A percentile compares a stretch with the other conserved stretches of the same genome.
These are phyloP conservation scores for Pelecanus crispus DNA, from an alignment of 2,113 vertebrate species.

Conservation along the genomic window DNA sequence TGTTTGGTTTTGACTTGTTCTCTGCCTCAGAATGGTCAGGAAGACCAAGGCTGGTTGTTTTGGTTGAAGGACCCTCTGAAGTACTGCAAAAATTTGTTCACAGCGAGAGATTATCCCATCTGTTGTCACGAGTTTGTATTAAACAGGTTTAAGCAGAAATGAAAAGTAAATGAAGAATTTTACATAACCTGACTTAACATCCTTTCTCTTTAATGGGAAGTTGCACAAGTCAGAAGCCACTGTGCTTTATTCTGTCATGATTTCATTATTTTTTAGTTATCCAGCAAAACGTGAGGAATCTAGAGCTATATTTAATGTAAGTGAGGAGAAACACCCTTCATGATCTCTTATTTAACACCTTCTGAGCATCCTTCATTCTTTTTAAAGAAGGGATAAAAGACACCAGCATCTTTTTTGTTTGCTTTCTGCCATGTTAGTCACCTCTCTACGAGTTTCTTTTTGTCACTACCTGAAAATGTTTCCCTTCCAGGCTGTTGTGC, in stretches of 20 bases:
- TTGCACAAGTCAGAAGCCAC: neutral
- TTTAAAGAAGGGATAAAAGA: neutral
- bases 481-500: neutral
- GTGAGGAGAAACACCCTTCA: neutral
- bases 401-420: neutral
- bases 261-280: neutral
- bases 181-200: neutral
- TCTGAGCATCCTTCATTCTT: neutral
- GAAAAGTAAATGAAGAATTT: neutral
- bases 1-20: neutral
- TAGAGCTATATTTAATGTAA: neutral
- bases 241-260: neutral
- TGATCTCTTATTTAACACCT: neutral
- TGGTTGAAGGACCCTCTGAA: neutral
- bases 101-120: neutral
- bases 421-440: neutral
- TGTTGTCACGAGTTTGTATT: neutral
- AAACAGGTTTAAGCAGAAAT: neutral
- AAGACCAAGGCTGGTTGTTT: neutral
- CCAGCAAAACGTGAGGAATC: neutral
- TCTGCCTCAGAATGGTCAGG: neutral
- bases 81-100: neutral
- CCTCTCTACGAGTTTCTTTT: neutral
- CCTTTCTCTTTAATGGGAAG: neutral
- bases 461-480: neutral